Evolutionary conservation across 2,888 invertebrate species (phyloP).

Genomic region (Eupithecia abbreviata): DNA sequence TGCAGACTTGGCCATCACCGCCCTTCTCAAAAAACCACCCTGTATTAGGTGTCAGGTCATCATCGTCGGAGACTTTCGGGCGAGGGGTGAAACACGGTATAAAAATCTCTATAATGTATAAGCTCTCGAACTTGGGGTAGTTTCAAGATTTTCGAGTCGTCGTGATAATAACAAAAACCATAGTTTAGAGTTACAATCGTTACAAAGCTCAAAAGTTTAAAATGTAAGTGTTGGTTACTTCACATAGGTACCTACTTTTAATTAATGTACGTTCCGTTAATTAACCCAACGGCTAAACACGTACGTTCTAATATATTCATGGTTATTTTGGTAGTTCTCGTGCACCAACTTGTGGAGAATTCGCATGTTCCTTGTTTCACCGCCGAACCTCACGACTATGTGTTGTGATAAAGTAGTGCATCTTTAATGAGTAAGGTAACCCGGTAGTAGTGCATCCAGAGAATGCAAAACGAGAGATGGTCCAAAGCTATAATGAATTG

Average conservation of each 20-base stretch:
- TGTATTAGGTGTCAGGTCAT: too few relatives aligned
- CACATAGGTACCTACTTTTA: not conserved
- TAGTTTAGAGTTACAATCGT: not conserved
- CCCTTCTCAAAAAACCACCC: too few relatives aligned
- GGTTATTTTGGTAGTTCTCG: slow-evolving; percentile 36
- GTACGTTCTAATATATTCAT: slow-evolving; percentile 36
- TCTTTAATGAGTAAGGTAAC: not conserved
- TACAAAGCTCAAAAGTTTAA: not conserved
- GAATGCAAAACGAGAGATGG: too few relatives aligned
- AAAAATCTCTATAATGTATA: too few relatives aligned
- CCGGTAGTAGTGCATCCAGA: too few relatives aligned
- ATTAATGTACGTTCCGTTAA: not conserved
- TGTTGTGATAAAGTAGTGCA: slow-evolving; percentile 14
- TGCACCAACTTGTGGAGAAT: slow-evolving; percentile 29
- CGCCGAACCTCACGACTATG: slow-evolving; percentile 4
- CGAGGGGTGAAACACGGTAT: too few relatives aligned
- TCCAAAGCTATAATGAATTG: too few relatives aligned
- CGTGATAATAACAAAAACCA: too few relatives aligned
- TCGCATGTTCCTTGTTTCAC: slow-evolving; percentile 25
- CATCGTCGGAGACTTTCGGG: too few relatives aligned
- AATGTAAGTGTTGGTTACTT: not conserved
- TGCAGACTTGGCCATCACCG: too few relatives aligned
- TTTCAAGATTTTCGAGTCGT: too few relatives aligned
- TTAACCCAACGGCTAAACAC: slow-evolving; percentile 12
- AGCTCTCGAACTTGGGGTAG: too few relatives aligned